These are phyloP conservation scores for Chaetodon trifasciatus DNA, from an alignment of 2,797 vertebrate genomes.

Conservation along the genomic window DNA sequence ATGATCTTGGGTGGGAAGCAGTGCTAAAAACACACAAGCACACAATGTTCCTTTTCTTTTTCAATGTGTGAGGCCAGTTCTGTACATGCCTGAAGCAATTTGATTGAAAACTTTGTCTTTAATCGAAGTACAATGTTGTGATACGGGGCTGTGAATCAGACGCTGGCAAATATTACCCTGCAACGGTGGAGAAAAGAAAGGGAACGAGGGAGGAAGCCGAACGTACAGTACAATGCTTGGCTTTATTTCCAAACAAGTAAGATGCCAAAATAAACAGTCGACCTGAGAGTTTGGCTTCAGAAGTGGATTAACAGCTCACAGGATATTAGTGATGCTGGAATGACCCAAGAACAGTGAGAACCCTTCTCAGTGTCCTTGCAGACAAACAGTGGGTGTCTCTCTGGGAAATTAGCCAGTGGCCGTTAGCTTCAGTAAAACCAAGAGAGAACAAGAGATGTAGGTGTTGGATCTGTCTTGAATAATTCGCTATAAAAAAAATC, in stretches of 20 bases:
- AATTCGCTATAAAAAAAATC: not conserved
- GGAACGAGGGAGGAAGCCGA: not conserved
- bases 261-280: constrained; percentile 50
- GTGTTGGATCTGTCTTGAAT: not conserved
- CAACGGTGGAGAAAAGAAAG: constrained; percentile 1
- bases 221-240: constrained; percentile 52
- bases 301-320: constrained; percentile 40
- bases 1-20: constrained; percentile 1
- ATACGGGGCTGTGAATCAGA: constrained; percentile 18
- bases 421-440: constrained; percentile 17
- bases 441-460: not conserved
- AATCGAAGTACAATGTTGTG: constrained; percentile 45
- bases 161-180: constrained; percentile 12
- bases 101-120: constrained; percentile 19
- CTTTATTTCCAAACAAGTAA: constrained; percentile 33
- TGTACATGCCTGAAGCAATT: not conserved
- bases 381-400: constrained; percentile 35
- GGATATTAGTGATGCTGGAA: constrained; percentile 39
- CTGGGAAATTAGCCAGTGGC: constrained; percentile 38
- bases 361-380: constrained; percentile 21
- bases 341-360: constrained; percentile 44
- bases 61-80: not conserved
- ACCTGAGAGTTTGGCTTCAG: constrained; percentile 47
- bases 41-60: constrained; percentile 24
- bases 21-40: constrained; percentile 18